Evolutionary conservation across 2,113 vertebrate genomes (phyloP), one percentile per base, ranked within the genome.

Genomic region (Sceloporus undulatus): DNA sequence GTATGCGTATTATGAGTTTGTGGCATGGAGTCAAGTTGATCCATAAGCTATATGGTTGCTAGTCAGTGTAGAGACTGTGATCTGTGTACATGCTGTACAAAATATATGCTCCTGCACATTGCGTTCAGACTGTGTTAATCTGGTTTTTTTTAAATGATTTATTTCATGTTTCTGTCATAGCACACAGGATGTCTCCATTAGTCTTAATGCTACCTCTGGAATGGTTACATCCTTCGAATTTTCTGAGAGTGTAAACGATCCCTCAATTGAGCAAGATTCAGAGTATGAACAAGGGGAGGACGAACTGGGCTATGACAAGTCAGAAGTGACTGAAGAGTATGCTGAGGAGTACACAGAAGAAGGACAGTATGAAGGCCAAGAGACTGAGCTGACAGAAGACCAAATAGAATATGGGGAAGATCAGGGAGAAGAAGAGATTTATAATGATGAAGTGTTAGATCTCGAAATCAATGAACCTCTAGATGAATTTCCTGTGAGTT

Each of bases 401-500:
- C 98, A 98, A 87, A 96, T 97, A 90, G 98, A 98, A 89, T 98
- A 99, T 90, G 91, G 90, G 14, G 97, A 95, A 87, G 97, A 97
- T 88, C 97, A 94, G 25, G 97, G 96, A 48, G 97, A 97, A 91
- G 98, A 97, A 81, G 97, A 95, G 14, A 95, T 96, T 78, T 98
- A 97, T 96, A 97, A 92, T 84, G 98, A 99, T 93, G 98, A 98
- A 96, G 98, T 99, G 95, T 91, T 99, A 91, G 98, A 99, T 96
- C 97, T 99, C 87, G 97, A 99, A 96, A 98, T 99, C 97, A 98
- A 97, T 95, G 99, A 99, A 90, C 98, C 98, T 56, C 89, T 99
- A 85, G 99, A 99, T 89, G 98, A 99, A 94, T 99, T 99, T 97
- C 98, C 98, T 96, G 99, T 99, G 97, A 98, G 98, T 95, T 94